Percentiles rank a stretch among this genome's conserved stretches.
phyloP scores from a whole-genome alignment of 64 coral and sea anemone genomes.

The Dendronephthya gigantea region DNA sequence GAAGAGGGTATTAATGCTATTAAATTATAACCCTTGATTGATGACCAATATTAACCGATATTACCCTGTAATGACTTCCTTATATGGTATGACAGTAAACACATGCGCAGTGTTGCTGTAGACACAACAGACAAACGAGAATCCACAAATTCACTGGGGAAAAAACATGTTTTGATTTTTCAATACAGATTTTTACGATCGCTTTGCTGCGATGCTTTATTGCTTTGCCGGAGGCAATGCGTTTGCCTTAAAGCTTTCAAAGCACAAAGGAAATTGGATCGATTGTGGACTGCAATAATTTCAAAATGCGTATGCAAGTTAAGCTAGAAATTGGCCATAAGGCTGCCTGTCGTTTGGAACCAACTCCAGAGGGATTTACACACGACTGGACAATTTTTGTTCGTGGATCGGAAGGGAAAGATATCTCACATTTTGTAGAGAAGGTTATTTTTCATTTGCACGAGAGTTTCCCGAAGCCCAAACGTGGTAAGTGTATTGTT shows the following conservation, averaged over 20 bases:
- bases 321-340: slow-evolving; percentile 94
- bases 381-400: slow-evolving; percentile 94
- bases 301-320: slow-evolving; percentile 49
- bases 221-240: background rate
- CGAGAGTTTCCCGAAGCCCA: slow-evolving; percentile 80
- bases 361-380: slow-evolving; percentile 79
- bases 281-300: background rate
- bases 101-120: background rate
- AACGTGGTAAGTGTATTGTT: slow-evolving; percentile 53
- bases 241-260: background rate
- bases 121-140: background rate
- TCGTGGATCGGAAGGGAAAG: slow-evolving; percentile 62
- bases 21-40: no score
- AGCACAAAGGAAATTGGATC: background rate
- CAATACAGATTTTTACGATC: background rate
- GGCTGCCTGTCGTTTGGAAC: slow-evolving; percentile 66
- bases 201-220: background rate
- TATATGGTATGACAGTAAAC: slow-evolving; percentile 16
- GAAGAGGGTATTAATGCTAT: no score
- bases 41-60: background rate
- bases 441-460: slow-evolving; percentile 95
- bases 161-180: background rate
- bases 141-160: background rate
- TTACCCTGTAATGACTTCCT: background rate
- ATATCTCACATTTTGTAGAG: slow-evolving; percentile 98